Base-by-base conservation (phyloP, 1,140 invertebrate genomes). In the Ctenoplectra terminalis region DNA sequence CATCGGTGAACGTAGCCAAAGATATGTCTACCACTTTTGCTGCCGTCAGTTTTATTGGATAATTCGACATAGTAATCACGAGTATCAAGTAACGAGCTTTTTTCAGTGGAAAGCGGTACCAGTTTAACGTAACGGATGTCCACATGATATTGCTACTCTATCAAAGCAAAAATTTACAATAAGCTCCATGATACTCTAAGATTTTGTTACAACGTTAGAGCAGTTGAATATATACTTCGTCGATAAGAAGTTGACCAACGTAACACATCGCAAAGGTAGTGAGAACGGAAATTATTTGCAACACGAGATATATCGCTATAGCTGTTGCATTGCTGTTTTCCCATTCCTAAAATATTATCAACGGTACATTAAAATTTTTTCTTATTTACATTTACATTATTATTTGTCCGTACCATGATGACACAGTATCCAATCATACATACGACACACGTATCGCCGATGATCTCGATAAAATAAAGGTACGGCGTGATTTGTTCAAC, bases 41-140 rank as follows among this genome's bases (percentile, higher is more conserved):
- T 40, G 88, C 90, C 4, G 84, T 89, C 0, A 91, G 63, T 70
- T 84, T 90, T 15, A 72, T 50, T 2, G 90, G 87, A 48, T 75
- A 69, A 61, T 86, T 76, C 4, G 90, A 69, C 46, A 85, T 86
- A 2, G 78, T 71, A 11, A 91, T 75, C 31, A 92, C 69, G 26
- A 90, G 46, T 56, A 89, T 70, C 43, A 92, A 46, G 29, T 64
- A 74, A 2, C 73, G 50, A 11, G 66, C 76, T 58, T 64, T 79
- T 70, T 75, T 90, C 11, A 37, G 40, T 9, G 87, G 58, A 15
- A 91, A 56, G 4, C 40, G 40, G 9, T 40, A 87, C 90, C 90
- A 92, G n/a, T 90, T 48, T 6, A 87, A 67, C 37, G 80, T 84
- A 52, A 75, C 63, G 13, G 84, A 78, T 11, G 82, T 75, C 15